Evolutionary conservation across 2,113 vertebrate species (phyloP).

Genomic region (Cnemophilus loriae): DNA sequence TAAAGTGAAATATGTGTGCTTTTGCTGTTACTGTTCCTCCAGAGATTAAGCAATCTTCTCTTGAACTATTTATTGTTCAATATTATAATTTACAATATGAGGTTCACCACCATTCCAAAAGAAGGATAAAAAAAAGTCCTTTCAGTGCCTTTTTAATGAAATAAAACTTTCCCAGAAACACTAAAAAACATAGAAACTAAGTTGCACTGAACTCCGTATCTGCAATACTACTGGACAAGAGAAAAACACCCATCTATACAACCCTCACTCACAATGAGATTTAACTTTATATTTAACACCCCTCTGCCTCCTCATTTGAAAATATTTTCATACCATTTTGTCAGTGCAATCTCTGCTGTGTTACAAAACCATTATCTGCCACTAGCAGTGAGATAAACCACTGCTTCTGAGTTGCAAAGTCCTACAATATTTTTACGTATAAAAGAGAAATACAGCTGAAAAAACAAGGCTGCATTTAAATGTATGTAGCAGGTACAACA

Average conservation of each 20-base stretch:
- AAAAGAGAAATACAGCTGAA: conserved; percentile 12
- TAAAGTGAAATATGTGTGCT: background rate
- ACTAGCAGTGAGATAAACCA: conserved; percentile 14
- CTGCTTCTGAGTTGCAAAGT: background rate
- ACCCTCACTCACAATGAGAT: background rate
- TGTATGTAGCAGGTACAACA: background rate
- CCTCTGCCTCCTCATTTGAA: background rate
- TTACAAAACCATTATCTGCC: background rate
- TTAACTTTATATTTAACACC: background rate
- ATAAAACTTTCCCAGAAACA: background rate
- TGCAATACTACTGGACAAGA: background rate
- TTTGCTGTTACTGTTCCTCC: background rate
- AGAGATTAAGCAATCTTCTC: background rate
- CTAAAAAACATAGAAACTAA: background rate
- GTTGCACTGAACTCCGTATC: background rate
- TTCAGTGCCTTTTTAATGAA: background rate
- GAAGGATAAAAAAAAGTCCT: background rate
- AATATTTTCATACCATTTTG: conserved; percentile 1
- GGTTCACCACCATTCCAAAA: background rate
- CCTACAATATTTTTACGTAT: conserved; percentile 29
- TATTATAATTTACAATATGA: background rate
- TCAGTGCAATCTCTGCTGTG: background rate
- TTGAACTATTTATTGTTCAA: background rate
- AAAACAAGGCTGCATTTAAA: conserved; percentile 25
- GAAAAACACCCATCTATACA: background rate